Evolutionary conservation across 2,797 vertebrate genomes (phyloP).

Genomic region (Enteromius argenteus): DNA sequence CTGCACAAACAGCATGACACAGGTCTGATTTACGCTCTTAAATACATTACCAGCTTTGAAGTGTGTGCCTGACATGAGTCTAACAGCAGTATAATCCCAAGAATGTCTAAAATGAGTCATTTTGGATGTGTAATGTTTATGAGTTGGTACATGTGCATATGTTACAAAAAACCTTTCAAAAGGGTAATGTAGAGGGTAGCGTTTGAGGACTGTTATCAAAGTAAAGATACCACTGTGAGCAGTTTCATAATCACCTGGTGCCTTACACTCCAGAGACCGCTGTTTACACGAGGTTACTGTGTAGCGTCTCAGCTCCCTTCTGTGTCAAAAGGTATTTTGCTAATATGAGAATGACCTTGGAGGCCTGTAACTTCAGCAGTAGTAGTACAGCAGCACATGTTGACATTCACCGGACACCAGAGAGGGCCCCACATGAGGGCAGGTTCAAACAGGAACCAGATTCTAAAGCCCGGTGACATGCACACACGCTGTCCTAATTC

Average conservation of each 20-base stretch:
- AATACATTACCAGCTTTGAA: slow-evolving; percentile 25
- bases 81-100: not conserved
- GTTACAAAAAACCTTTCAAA: not conserved
- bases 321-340: slow-evolving; percentile 53
- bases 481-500: slow-evolving; percentile 56
- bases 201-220: slow-evolving; percentile 4
- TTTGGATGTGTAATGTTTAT: slow-evolving; percentile 20
- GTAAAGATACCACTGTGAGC: slow-evolving; percentile 44
- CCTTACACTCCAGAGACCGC: slow-evolving; percentile 40
- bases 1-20: slow-evolving; percentile 24
- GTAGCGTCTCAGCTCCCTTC: slow-evolving; percentile 46
- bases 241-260: slow-evolving; percentile 46
- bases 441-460: slow-evolving; percentile 78
- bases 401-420: slow-evolving; percentile 77
- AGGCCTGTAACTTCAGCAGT: slow-evolving; percentile 69
- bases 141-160: not conserved
- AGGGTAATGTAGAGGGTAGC: not conserved
- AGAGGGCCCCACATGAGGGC: slow-evolving; percentile 80
- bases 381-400: slow-evolving; percentile 74
- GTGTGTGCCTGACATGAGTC: slow-evolving; percentile 3
- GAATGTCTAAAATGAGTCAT: slow-evolving; percentile 25
- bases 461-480: slow-evolving; percentile 66
- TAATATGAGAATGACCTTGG: slow-evolving; percentile 73
- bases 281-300: slow-evolving; percentile 37
- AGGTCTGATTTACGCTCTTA: slow-evolving; percentile 23